phyloP scores from a whole-genome alignment of 2,113 vertebrate genomes.

The Paradisaea rubra region DNA sequence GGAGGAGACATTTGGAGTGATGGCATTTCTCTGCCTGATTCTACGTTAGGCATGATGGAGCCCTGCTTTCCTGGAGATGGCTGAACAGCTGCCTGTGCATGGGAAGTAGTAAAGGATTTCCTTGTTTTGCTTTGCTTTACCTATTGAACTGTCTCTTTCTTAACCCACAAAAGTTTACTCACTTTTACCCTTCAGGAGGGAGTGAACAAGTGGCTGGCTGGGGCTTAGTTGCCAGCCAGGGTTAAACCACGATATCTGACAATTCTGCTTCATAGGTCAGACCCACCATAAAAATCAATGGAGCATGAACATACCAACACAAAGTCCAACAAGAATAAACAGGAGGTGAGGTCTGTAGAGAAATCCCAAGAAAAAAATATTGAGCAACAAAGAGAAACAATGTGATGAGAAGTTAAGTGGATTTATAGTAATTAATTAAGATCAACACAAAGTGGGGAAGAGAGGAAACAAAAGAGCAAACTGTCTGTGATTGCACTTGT shows the following conservation, averaged over 20 bases:
- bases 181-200: rapidly evolving
- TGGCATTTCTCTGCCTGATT: neutral
- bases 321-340: neutral
- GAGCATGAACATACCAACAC: neutral
- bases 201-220: rapidly evolving
- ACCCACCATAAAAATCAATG: neutral
- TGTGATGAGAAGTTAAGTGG: neutral
- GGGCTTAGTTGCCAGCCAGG: neutral
- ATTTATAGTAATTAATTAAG: neutral
- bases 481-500: neutral
- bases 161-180: neutral
- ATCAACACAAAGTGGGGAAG: neutral
- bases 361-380: neutral
- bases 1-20: neutral
- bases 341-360: neutral
- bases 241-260: neutral
- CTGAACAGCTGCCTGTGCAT: neutral
- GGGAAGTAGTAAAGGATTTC: neutral
- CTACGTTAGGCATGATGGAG: rapidly evolving
- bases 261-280: neutral
- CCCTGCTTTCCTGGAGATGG: neutral
- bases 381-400: neutral
- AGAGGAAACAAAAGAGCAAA: neutral
- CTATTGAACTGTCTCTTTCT: neutral
- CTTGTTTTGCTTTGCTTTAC: neutral